These are phyloP conservation scores for Capitella teleta DNA, from an alignment of 1,140 invertebrate species.

Conservation along the genomic window DNA sequence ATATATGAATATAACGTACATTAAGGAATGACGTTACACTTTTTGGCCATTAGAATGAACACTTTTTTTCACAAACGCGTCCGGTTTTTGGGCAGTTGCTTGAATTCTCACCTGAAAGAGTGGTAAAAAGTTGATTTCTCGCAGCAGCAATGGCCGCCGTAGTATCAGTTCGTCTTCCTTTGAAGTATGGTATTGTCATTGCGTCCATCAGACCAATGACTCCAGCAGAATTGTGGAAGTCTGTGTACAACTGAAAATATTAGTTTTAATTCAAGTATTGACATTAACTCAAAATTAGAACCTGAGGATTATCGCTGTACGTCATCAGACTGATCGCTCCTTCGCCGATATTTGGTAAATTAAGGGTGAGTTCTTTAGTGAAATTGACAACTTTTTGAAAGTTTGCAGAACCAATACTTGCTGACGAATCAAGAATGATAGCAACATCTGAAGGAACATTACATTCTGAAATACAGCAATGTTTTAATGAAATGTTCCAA, in stretches of 20 bases:
- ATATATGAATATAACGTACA: too few species aligned
- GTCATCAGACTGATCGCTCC: constrained; percentile 2
- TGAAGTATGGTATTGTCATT: constrained; percentile 5
- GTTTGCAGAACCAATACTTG: constrained; percentile 21
- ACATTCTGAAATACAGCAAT: constrained; percentile 2
- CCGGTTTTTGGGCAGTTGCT: too few species aligned
- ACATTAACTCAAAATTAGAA: too few species aligned
- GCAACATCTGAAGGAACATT: constrained; percentile 29
- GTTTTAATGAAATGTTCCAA: too few species aligned
- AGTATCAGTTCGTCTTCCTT: constrained; percentile 7
- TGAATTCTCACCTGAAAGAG: too few species aligned
- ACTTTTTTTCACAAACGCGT: too few species aligned
- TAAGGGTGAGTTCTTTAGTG: constrained; percentile 7
- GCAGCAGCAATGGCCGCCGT: neutral
- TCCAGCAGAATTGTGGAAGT: too few species aligned
- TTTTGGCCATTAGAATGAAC: too few species aligned
- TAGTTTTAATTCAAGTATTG: too few species aligned
- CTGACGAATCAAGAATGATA: constrained; percentile 33
- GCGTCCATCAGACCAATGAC: constrained; percentile 1
- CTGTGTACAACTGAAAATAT: too few species aligned
- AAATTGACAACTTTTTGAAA: constrained; percentile 31
- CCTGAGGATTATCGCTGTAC: constrained; percentile 1
- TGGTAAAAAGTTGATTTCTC: neutral
- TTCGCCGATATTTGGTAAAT: neutral
- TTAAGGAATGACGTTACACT: too few species aligned